Conservation (phyloP, 2,113 vertebrate species). For the Forbesichthys papilliferus region DNA sequence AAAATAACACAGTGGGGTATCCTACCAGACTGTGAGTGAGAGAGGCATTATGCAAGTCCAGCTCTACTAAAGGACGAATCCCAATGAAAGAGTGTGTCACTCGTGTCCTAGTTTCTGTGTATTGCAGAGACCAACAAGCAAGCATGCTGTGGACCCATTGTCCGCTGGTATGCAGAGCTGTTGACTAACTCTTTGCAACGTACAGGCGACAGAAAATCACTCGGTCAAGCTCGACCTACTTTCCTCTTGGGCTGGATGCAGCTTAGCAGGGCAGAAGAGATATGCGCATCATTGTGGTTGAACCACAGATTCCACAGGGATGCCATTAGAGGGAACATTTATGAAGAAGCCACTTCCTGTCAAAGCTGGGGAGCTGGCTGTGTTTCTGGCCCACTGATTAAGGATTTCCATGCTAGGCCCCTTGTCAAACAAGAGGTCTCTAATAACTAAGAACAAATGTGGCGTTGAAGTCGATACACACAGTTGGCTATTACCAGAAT, state of each 20-base stretch:
- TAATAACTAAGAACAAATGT: slow-evolving; percentile 57
- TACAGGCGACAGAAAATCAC: neutral
- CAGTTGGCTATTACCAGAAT: slow-evolving; percentile 35
- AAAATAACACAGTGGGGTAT: neutral
- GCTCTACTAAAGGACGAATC: slow-evolving; percentile 24
- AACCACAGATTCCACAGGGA: slow-evolving; percentile 32
- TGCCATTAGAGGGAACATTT: slow-evolving; percentile 31
- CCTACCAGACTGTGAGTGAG: neutral
- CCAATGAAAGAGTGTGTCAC: slow-evolving; percentile 32
- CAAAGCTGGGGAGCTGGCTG: slow-evolving; percentile 6
- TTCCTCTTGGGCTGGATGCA: neutral
- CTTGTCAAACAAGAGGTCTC: slow-evolving; percentile 41
- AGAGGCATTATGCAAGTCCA: slow-evolving; percentile 6
- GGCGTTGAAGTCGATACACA: slow-evolving; percentile 29
- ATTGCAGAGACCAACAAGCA: neutral
- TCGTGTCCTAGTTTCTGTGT: slow-evolving; percentile 21
- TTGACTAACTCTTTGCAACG: too few relatives aligned
- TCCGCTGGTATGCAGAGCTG: neutral
- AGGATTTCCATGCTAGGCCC: slow-evolving; percentile 14
- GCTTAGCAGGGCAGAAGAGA: slow-evolving; percentile 3
- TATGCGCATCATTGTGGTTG: slow-evolving; percentile 5
- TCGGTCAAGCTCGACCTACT: slow-evolving; percentile 3
- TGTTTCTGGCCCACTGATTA: slow-evolving; percentile 31
- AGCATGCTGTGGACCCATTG: neutral
- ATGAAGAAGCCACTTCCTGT: slow-evolving; percentile 5